phyloP scores from a whole-genome alignment of 2,797 vertebrate species.

The Remorina albescens region DNA sequence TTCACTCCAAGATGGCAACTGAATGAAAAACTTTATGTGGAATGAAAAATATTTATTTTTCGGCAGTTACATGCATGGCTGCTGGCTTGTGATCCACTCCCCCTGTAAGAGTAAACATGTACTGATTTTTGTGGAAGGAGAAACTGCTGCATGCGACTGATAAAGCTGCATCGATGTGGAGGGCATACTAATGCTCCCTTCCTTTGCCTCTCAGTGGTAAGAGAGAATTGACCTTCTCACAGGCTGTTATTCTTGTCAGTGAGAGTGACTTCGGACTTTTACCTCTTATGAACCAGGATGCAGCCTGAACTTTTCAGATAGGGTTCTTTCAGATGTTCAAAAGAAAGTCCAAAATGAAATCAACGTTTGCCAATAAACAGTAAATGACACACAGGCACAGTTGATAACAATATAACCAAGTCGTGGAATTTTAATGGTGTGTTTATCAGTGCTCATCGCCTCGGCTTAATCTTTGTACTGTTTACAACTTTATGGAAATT shows the following conservation, averaged over 20 bases:
- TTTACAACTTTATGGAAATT: slow-evolving; percentile 1
- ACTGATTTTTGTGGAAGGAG: slow-evolving; percentile 34
- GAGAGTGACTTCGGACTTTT: slow-evolving; percentile 72
- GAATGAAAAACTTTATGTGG: slow-evolving; percentile 59
- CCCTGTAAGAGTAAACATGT: slow-evolving; percentile 53
- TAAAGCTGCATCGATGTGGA: slow-evolving; percentile 65
- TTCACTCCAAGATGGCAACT: slow-evolving; percentile 53
- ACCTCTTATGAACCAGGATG: slow-evolving; percentile 59
- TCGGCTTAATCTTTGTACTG: slow-evolving; percentile 1
- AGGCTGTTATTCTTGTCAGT: slow-evolving; percentile 73
- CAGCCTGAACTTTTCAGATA: slow-evolving; percentile 48
- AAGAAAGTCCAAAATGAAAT: slow-evolving; percentile 39
- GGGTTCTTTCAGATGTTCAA: slow-evolving; percentile 3
- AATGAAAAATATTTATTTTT: slow-evolving; percentile 44
- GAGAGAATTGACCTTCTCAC: slow-evolving; percentile 78
- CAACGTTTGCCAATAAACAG: not conserved
- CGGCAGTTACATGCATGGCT: slow-evolving; percentile 17
- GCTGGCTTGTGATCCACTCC: slow-evolving; percentile 39
- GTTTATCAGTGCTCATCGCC: not conserved
- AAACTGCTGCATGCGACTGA: slow-evolving; percentile 71
- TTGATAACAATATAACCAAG: slow-evolving; percentile 1
- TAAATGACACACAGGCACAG: not conserved
- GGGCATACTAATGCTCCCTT: slow-evolving; percentile 72
- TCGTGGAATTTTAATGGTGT: not conserved
- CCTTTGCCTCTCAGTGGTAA: slow-evolving; percentile 65